Conservation (phyloP, 2,888 invertebrate species). For the Drosophila atripex region DNA sequence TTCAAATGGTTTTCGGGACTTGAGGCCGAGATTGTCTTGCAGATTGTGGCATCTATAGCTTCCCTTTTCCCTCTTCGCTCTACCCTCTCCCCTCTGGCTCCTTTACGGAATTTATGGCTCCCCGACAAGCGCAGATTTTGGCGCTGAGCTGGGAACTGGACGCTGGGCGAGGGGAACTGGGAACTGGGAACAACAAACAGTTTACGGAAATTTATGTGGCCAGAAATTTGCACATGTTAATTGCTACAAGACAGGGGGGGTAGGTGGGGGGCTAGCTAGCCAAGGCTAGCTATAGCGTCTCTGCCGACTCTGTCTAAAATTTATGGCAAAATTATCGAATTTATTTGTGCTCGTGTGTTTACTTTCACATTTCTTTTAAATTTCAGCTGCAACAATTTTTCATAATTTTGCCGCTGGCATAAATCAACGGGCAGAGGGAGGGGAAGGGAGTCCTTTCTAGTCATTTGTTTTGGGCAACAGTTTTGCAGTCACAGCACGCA, state of each 20-base stretch:
- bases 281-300: too few species aligned
- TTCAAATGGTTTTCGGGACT: too few species aligned
- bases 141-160: too few species aligned
- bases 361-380: conserved; percentile 55
- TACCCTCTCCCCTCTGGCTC: background rate
- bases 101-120: conserved; percentile 31
- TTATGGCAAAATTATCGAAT: conserved; percentile 71
- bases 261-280: background rate
- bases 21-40: too few species aligned
- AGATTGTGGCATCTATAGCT: too few species aligned
- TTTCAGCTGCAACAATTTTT: conserved; percentile 69
- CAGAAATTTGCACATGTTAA: conserved; percentile 74
- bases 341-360: conserved; percentile 47
- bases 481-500: conserved; percentile 53
- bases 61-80: too few species aligned
- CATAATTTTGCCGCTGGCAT: conserved; percentile 77
- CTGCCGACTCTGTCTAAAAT: too few species aligned
- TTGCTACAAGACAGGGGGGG: conserved; percentile 57
- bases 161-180: too few species aligned
- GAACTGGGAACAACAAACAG: conserved; percentile 38
- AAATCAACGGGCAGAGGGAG: conserved; percentile 52
- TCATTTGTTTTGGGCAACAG: conserved; percentile 54
- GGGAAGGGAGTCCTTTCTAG: conserved; percentile 5
- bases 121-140: conserved; percentile 42
- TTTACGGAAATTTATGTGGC: conserved; percentile 59